Evolutionary conservation across 2,888 invertebrate species (phyloP), one percentile per base, ranked within the genome.

Genomic region (Pachliopta kotzebuea): DNA sequence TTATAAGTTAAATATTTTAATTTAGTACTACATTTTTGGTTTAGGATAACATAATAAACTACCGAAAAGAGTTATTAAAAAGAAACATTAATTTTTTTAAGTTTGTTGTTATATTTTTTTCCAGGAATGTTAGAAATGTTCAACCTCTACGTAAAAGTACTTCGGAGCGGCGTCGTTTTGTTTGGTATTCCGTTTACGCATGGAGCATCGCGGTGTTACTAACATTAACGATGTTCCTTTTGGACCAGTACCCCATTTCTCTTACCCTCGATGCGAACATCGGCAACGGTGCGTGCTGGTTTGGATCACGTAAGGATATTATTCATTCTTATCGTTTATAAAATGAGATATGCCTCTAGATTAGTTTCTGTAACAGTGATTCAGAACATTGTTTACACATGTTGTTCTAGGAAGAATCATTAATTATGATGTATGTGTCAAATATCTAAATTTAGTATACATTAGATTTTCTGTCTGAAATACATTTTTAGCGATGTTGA

Each of bases 161-260:
- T 56, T 85, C 90, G 1, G 93, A 93, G 67, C 75, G 88, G 42
- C 93, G 92, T 56, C 92, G 93, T 66, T 95, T 96, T 76, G 63
- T 94, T 3, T 86, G 90, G 76, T 96, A 96, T 78, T 94, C 94
- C 0, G 55, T 94, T 1, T 96, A 95, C 78, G 95, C 95, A 1
- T 96, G 96, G 96, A 94, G 94, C 4, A 73, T 94, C 14, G 93
- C 96, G 0, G 75, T 93, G 4, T 45, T 92, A 0, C 78, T 96
- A 50, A 94, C 94, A 0, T 70, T 86, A 14, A 76, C 92, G 9
- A 93, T 93, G 64, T 90, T 93, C 60, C 75, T 93, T 2, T 80
- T 94, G 62, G 94, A 95, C 71, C 80, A 82, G 54, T 92, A 90
- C 31, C 83, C 90, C 0, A 74, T 90, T 0, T 69, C 84, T 0